phyloP scores from a whole-genome alignment of 2,113 vertebrate species.

The Gracilinanus agilis region DNA sequence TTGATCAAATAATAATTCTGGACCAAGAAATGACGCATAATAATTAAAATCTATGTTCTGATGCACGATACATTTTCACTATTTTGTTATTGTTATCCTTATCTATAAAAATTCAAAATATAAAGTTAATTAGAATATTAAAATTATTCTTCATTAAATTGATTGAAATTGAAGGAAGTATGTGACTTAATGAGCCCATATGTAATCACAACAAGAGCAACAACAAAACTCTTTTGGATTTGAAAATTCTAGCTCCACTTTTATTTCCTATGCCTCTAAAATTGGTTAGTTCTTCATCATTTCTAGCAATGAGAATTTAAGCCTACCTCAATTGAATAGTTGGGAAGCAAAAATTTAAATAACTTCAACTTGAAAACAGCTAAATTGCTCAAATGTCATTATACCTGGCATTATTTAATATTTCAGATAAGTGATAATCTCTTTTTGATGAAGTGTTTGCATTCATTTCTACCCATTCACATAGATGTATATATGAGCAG shows the following conservation, averaged over 20 bases:
- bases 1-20: neutral
- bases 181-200: neutral
- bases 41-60: neutral
- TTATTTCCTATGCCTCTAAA: constrained; percentile 24
- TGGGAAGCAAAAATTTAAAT: constrained; percentile 26
- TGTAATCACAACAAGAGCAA: neutral
- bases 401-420: neutral
- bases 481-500: neutral
- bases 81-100: neutral
- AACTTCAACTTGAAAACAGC: constrained; percentile 19
- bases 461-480: neutral
- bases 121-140: neutral
- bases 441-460: neutral
- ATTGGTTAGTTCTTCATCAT: constrained; percentile 29
- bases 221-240: neutral
- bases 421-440: neutral
- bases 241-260: constrained; percentile 22
- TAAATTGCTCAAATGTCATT: constrained; percentile 27
- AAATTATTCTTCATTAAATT: neutral
- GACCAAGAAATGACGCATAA: neutral
- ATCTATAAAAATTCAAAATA: neutral
- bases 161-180: neutral
- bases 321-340: neutral
- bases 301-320: constrained; percentile 28
- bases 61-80: neutral